phyloP scores from a whole-genome alignment of 2,113 vertebrate species.

The Maccullochella peelii region DNA sequence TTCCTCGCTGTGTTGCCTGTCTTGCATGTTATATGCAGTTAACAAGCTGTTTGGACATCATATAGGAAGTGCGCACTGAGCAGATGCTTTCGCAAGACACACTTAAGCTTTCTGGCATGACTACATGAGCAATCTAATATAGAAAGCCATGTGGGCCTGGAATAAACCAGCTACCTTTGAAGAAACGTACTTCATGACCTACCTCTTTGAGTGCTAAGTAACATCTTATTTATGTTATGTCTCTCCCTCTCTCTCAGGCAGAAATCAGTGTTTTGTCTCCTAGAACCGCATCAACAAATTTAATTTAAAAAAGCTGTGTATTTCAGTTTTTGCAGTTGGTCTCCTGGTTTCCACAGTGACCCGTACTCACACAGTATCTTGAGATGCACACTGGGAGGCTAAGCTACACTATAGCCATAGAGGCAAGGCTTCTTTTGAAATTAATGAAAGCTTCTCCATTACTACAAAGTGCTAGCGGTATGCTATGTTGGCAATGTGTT shows the following conservation, averaged over 20 bases:
- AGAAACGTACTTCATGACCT: neutral
- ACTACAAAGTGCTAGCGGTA: constrained; percentile 39
- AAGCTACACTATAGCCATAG: constrained; percentile 40
- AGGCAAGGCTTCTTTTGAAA: constrained; percentile 52
- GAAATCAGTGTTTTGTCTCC: constrained; percentile 19
- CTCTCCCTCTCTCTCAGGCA: constrained; percentile 10
- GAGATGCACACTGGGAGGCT: constrained; percentile 40
- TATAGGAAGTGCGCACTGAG: constrained; percentile 5
- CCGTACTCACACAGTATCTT: constrained; percentile 27
- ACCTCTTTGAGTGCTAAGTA: neutral
- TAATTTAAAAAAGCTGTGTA: constrained; percentile 40
- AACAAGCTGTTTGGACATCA: constrained; percentile 41
- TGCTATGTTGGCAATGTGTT: constrained; percentile 29
- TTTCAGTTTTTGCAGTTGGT: constrained; percentile 32
- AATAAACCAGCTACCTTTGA: neutral
- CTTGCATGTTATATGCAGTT: constrained; percentile 22
- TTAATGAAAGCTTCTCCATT: constrained; percentile 56
- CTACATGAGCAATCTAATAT: neutral
- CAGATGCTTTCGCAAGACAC: constrained; percentile 13
- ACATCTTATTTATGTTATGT: constrained; percentile 1
- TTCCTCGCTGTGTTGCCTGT: constrained; percentile 18
- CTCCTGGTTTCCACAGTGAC: constrained; percentile 71
- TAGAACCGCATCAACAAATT: constrained; percentile 28
- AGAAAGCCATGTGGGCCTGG: neutral
- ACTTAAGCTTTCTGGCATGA: neutral